phyloP scores from a whole-genome alignment of 2,797 vertebrate species.

The Holocentrus rufus region DNA sequence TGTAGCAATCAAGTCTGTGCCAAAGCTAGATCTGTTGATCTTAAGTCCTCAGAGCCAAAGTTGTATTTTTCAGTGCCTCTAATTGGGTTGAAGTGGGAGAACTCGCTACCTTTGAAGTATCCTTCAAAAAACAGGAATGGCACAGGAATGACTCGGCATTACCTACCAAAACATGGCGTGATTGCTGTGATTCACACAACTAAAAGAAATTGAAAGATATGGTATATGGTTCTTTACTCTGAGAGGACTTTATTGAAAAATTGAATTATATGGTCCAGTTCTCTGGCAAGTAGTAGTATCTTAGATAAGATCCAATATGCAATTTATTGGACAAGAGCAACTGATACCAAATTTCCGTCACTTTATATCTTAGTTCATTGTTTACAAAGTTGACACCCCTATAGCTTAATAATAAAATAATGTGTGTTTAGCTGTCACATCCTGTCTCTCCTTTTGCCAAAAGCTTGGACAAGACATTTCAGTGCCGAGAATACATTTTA shows the following conservation, averaged over 20 bases:
- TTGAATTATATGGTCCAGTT: conserved; percentile 15
- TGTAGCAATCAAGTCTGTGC: conserved; percentile 43
- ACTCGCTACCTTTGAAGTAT: conserved; percentile 62
- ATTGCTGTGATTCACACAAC: conserved; percentile 24
- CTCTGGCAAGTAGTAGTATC: neutral
- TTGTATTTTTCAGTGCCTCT: conserved; percentile 63
- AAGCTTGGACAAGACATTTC: too few species aligned
- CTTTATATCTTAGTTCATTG: too few species aligned
- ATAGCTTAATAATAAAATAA: too few species aligned
- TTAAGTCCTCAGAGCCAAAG: conserved; percentile 55
- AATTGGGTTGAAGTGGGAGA: conserved; percentile 70
- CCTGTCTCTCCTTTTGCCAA: too few species aligned
- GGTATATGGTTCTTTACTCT: conserved; percentile 30
- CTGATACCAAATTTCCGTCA: too few species aligned
- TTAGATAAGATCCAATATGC: too few species aligned
- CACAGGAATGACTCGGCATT: conserved; percentile 1
- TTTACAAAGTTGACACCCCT: too few species aligned
- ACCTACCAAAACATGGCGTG: conserved; percentile 8
- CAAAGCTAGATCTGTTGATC: conserved; percentile 62
- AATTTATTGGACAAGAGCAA: too few species aligned
- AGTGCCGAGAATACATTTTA: neutral
- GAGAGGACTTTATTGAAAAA: neutral
- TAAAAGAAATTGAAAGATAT: neutral
- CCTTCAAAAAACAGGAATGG: conserved; percentile 38
- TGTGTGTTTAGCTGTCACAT: too few species aligned